Base-by-base conservation (phyloP, 2,888 invertebrate species). In the Drosophila quinaria region DNA sequence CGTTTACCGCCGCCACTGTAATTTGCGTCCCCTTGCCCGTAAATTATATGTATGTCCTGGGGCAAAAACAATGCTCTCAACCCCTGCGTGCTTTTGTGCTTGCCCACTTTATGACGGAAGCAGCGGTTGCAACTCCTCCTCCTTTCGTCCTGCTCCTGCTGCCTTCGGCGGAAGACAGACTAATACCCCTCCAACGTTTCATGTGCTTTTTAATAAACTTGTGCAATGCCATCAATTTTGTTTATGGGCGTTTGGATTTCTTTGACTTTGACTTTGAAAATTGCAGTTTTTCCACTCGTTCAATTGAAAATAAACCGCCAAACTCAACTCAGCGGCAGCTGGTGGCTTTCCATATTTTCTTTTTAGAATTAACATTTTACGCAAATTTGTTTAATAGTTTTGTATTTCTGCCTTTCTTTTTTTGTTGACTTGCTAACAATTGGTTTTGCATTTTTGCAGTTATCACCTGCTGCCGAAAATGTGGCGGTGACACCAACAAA, bases 401-500 rank as follows among this genome's bases (percentile, higher is more conserved):
- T 33, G 17, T 17, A 47, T 13, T 68, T 47, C n/a, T 35, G 52
- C 2, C 29, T 29, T 8, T 25, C 22, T 29, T 54, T 54, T 39
- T 64, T 55, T 44, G 15, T 66, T 73, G 52, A 70, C 31, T 63
- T 61, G 64, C 67, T 88, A 86, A 83, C 66, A 52, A 70, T 68
- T 50, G 60, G 35, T 44, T 59, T 74, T 77, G 61, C 41, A 51
- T 64, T 86, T 70, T 85, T 77, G 35, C 79, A 91, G 91, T 65
- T 80, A 70, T 69, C 87, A 77, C 71, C 89, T 58, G 59, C 44
- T n/a, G 74, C 49, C 31, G 62, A 72, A 17, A 70, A 68, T 52
- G 52, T 63, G 88, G 96, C 96, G 90, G 13, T 17, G 11, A 68
- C 95, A 90, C 95, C 95, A 91, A 95, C 95, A 90, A 95, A 95